Percentiles rank a stretch among this genome's conserved stretches.
These are phyloP conservation scores for Ataeniobius toweri DNA, from an alignment of 2,797 vertebrate species.

Conservation along the genomic window DNA sequence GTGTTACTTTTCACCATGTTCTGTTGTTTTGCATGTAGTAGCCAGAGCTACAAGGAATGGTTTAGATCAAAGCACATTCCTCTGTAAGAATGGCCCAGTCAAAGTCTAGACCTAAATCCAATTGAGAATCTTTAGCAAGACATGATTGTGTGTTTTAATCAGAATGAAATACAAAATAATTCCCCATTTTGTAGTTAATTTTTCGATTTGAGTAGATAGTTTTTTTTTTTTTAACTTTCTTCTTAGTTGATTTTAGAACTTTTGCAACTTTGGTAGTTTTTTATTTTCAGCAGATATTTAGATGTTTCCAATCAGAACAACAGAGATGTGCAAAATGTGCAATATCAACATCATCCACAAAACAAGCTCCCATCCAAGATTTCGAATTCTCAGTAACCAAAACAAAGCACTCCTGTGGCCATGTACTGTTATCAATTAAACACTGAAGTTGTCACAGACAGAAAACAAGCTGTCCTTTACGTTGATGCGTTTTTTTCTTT, in stretches of 20 bases:
- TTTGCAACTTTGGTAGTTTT: conserved; percentile 50
- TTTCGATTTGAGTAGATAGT: conserved; percentile 28
- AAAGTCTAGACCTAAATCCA: background rate
- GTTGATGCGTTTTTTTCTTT: conserved; percentile 35
- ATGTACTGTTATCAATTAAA: conserved; percentile 47
- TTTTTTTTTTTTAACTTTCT: conserved; percentile 37
- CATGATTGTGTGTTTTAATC: conserved; percentile 40
- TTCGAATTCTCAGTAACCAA: conserved; percentile 22
- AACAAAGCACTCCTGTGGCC: conserved; percentile 19
- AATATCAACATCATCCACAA: conserved; percentile 29
- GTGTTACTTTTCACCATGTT: too few relatives aligned
- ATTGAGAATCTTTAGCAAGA: background rate
- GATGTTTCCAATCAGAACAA: conserved; percentile 60
- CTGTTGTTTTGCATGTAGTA: too few relatives aligned
- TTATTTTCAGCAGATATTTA: conserved; percentile 38
- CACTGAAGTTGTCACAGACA: conserved; percentile 21
- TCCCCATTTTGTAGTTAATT: background rate
- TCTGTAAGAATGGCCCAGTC: background rate
- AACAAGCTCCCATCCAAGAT: conserved; percentile 15
- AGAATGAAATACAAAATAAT: conserved; percentile 35
- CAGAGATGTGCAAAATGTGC: conserved; percentile 26
- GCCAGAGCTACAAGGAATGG: too few relatives aligned
- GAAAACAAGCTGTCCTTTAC: conserved; percentile 18
- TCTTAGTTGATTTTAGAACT: too few relatives aligned
- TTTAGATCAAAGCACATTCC: too few relatives aligned